These are phyloP conservation scores for Drosophila rellima DNA, from an alignment of 2,888 invertebrate species.

Conservation along the genomic window DNA sequence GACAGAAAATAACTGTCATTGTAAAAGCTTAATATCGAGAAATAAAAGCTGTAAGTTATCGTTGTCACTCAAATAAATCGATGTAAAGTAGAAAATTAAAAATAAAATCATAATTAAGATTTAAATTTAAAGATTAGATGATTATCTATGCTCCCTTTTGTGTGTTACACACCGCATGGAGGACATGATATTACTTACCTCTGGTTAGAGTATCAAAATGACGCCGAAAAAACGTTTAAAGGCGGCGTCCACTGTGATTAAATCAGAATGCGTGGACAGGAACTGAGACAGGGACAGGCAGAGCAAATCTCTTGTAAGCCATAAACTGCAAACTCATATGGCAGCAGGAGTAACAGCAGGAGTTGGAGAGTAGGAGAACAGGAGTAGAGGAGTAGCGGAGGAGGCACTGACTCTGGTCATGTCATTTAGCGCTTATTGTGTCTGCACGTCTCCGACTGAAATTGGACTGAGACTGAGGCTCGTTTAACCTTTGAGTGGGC, in stretches of 20 bases:
- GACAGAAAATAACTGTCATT: too few relatives aligned
- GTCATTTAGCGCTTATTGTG: conserved; percentile 79
- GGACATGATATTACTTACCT: conserved; percentile 11
- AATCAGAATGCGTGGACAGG: conserved; percentile 73
- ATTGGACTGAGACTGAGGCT: conserved; percentile 35
- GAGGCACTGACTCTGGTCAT: conserved; percentile 50
- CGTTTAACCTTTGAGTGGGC: conserved; percentile 70
- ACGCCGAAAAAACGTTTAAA: conserved; percentile 58
- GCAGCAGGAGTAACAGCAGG: conserved; percentile 19
- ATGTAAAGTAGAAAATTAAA: neutral
- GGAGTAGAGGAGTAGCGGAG: conserved; percentile 1
- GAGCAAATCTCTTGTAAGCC: conserved; percentile 69
- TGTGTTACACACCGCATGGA: neutral
- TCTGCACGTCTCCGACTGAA: conserved; percentile 66
- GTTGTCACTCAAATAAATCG: too few relatives aligned
- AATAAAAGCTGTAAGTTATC: too few relatives aligned
- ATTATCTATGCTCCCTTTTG: neutral
- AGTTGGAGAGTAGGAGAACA: conserved; percentile 26
- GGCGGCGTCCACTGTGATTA: conserved; percentile 72
- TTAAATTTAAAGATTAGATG: neutral
- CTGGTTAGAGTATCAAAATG: conserved; percentile 38
- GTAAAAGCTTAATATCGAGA: neutral
- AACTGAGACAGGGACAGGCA: conserved; percentile 53
- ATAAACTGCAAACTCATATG: conserved; percentile 78
- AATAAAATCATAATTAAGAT: neutral